Evolutionary conservation across 2,888 invertebrate genomes (phyloP).

Genomic region (Cacoxenus indagator): DNA sequence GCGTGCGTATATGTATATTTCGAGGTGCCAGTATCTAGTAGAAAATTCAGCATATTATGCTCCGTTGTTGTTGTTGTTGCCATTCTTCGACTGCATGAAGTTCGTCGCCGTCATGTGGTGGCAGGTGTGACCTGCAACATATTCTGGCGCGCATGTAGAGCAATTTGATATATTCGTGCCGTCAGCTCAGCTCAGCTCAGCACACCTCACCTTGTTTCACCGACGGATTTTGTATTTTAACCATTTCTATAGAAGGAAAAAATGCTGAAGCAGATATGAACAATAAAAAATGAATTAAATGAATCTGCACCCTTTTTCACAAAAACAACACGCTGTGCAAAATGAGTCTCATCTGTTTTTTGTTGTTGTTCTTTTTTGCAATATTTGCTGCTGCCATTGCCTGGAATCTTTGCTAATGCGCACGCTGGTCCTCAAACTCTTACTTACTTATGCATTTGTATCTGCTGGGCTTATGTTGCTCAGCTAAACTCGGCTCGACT

Average conservation of each 20-base stretch:
- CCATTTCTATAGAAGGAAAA: conserved; percentile 4
- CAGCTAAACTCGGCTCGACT: not conserved
- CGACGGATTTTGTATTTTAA: conserved; percentile 2
- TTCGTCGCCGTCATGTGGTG: conserved; percentile 1
- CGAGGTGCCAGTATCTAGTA: not conserved
- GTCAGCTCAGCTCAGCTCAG: not conserved
- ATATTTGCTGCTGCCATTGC: not conserved
- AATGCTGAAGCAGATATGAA: not conserved
- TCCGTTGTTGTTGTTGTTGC: not conserved
- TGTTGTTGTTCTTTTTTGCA: not conserved
- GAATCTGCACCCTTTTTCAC: conserved; percentile 19
- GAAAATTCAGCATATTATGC: not conserved
- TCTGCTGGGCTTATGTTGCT: too few species aligned
- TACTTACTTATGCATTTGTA: not conserved
- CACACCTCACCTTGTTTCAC: not conserved
- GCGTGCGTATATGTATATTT: not conserved
- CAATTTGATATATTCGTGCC: conserved; percentile 20
- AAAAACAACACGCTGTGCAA: not conserved
- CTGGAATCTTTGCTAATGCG: conserved; percentile 5
- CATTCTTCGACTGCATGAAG: not conserved
- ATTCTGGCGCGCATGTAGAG: conserved; percentile 19
- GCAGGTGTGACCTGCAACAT: conserved; percentile 15
- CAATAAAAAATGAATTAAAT: conserved; percentile 13
- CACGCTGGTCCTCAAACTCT: not conserved
- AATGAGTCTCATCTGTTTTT: not conserved